Evolutionary conservation across 2,797 vertebrate genomes (phyloP), one percentile per base, ranked within the genome.

Genomic region (Dallia pectoralis): DNA sequence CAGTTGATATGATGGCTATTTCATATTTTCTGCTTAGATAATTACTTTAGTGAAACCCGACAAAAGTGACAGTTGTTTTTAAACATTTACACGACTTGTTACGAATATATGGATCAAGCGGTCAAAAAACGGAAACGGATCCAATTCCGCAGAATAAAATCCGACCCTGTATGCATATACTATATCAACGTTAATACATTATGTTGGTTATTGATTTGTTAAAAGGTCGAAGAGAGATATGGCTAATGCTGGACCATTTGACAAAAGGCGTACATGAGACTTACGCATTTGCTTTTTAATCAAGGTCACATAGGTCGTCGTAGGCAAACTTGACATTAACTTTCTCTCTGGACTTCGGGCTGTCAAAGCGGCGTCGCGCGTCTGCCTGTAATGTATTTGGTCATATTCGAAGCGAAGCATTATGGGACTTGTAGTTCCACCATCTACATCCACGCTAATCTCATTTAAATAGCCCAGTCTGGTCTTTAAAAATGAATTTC

Each of bases 381-480:
- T 85, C 77, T 74, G 74, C 79, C 73, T 22, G 56, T 44, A 44
- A 44, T 11, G 40, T 78, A 74, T 85, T 84, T 78, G 86, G 86
- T 85, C 86, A 86, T 74, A 76, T 67, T 63, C 29, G 48, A 18
- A 22, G 82, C 69, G 49, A 69, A 6, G 90, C 73, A 86, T 89
- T 62, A 72, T 88, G 91, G 91, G 87, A 83, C 0, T 69, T 84
- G 89, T 79, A 90, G 87, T 91, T 73, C n/a, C 29, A 6, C 11
- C 1, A 6, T 27, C 3, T 16, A 70, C 32, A 5, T 25, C 49
- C 51, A n/a, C 7, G 9, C 27, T 33, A 7, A 19, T n/a, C 5
- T 63, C 16, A 15, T 33, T 18, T 63, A 15, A 63, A 63, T 32
- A 16, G 15, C 62, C 15, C 40, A 40, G 11, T 2, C 8, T 40